These are phyloP conservation scores for Anagrus nilaparvatae DNA, from an alignment of 1,140 invertebrate genomes.

Conservation along the genomic window DNA sequence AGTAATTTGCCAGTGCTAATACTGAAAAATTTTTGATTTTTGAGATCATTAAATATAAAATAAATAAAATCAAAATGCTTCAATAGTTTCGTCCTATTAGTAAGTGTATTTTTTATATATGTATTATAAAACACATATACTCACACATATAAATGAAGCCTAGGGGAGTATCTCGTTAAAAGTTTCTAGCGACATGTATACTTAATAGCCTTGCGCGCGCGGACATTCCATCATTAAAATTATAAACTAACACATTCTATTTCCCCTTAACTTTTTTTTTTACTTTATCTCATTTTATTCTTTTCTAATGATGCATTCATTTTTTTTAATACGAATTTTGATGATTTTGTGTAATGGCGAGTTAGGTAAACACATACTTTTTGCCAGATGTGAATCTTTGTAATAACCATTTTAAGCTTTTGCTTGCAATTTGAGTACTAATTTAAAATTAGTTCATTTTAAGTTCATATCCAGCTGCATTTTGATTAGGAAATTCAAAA, in stretches of 20 bases:
- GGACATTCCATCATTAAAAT: slow-evolving; percentile 46
- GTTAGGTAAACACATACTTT: no score
- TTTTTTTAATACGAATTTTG: no score
- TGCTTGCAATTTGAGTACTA: no score
- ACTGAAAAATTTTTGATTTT: background rate
- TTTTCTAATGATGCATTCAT: no score
- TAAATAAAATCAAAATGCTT: background rate
- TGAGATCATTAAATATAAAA: background rate
- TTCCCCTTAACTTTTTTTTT: no score
- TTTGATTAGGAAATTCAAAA: no score
- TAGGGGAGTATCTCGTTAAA: slow-evolving; percentile 39
- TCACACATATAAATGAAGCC: slow-evolving; percentile 9
- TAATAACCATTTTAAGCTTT: no score
- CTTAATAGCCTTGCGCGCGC: slow-evolving; percentile 42
- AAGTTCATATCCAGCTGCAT: no score
- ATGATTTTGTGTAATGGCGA: no score
- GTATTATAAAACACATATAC: background rate
- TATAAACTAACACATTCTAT: slow-evolving; percentile 34
- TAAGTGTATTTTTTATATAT: background rate
- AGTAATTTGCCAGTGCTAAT: background rate
- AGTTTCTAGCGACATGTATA: slow-evolving; percentile 46
- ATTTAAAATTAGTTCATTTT: no score
- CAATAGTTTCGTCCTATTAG: slow-evolving; percentile 1
- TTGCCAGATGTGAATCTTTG: no score
- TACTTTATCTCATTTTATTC: no score